Evolutionary conservation across 30 jellyfish, hydroid and myxozoan genomes (phyloP), one percentile per base, ranked within the genome.

Genomic region (Aurelia sp.): DNA sequence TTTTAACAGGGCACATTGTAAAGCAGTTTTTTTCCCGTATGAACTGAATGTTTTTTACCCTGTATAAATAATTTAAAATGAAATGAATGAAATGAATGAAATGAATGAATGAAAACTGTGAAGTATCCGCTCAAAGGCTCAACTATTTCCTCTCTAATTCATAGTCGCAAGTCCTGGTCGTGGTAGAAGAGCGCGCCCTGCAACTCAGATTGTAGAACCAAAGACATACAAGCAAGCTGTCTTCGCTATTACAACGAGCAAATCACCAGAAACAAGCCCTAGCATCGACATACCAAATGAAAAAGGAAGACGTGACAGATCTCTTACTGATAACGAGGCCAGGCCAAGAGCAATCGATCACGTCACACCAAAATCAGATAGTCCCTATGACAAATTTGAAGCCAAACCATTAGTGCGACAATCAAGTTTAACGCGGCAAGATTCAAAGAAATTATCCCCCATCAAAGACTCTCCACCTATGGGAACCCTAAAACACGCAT

Each of bases 331-430:
- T 21, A 64, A 21, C 50, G 75, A 64, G 24, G 22, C 52, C 27
- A 44, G 17, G 13, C 76, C 22, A 18, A 55, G 57, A 33, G 33
- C 30, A 73, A 71, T 21, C 24, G 53, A 38, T 21, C 62, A 24
- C 33, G 11, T 27, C n/a, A 47, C 33, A 17, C 81, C 62, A 72
- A 18, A 40, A 16, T 13, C 66, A 19, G 59, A 80, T 16, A 77
- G 96, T 35, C 98, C 96, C 1, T 92, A 92, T 61, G 88, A 81
- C 59, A 77, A 78, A 30, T 81, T 92, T 33, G 96, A 82, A 53
- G 97, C 98, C 2, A 77, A 74, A 61, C 27, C 94, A 31, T 72
- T 81, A 16, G 97, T 63, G n/a, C 76, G 96, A 18, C 96, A 85
- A 59, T 94, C 94, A 7, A 90, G 97, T 64, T 40, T 90, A n/a